These are phyloP conservation scores for Falco biarmicus DNA, from an alignment of 2,797 vertebrate species.

Conservation along the genomic window DNA sequence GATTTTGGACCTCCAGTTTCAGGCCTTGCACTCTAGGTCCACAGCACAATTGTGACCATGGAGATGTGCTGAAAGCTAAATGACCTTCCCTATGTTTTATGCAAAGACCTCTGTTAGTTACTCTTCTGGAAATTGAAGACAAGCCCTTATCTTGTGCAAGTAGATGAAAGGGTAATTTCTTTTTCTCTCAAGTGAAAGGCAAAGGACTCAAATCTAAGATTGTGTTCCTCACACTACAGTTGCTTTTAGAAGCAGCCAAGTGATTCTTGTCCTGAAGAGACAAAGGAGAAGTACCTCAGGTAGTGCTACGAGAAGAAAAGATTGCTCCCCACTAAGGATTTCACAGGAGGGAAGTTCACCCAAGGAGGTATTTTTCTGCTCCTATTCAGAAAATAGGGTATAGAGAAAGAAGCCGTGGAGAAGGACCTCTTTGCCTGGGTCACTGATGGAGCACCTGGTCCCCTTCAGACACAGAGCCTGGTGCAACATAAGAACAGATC, in stretches of 20 bases:
- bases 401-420: not conserved
- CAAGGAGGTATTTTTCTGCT: not conserved
- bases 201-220: not conserved
- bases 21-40: not conserved
- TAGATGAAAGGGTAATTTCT: not conserved
- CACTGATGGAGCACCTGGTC: not conserved
- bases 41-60: not conserved
- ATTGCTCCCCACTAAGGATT: not conserved
- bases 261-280: not conserved
- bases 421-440: not conserved
- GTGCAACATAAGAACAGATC: not conserved
- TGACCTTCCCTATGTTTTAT: not conserved
- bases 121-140: not conserved
- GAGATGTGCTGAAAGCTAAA: not conserved
- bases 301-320: not conserved
- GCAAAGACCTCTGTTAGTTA: not conserved
- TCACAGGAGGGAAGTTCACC: not conserved
- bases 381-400: not conserved
- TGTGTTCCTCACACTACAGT: not conserved
- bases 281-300: not conserved
- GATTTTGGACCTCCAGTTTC: not conserved
- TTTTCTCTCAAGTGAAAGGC: not conserved
- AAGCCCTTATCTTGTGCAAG: not conserved
- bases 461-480: not conserved
- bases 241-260: not conserved